Conservation (phyloP, 2,797 vertebrate genomes). For the Antrozous pallidus region DNA sequence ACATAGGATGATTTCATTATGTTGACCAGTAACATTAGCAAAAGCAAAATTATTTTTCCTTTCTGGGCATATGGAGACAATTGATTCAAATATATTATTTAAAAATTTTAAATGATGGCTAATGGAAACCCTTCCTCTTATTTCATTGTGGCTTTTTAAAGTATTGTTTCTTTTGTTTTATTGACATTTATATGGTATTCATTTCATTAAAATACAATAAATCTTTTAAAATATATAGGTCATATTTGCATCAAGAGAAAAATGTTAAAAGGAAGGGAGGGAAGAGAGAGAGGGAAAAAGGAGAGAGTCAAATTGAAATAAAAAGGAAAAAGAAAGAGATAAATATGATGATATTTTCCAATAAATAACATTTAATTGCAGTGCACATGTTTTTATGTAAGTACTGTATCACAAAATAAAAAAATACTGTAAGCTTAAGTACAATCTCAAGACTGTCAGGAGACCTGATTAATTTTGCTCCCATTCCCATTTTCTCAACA, state of each 20-base stretch:
- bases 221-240: not conserved
- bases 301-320: not conserved
- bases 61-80: not conserved
- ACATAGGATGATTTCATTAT: not conserved
- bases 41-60: not conserved
- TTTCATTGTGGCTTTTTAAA: not conserved
- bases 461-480: conserved; percentile 69
- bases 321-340: not conserved
- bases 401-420: conserved; percentile 13
- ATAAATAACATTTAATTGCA: conserved; percentile 46
- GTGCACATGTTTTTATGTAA: conserved; percentile 43
- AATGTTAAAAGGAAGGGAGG: not conserved
- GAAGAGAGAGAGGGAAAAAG: not conserved
- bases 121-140: not conserved
- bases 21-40: not conserved
- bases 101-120: not conserved
- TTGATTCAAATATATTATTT: not conserved
- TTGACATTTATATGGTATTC: not conserved
- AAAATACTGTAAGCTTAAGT: conserved; percentile 48
- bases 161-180: not conserved
- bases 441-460: conserved; percentile 55
- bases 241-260: not conserved
- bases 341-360: not conserved
- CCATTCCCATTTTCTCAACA: conserved; percentile 72
- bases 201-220: not conserved